Base-by-base conservation (phyloP, 2,113 vertebrate genomes). In the Bombycilla garrulus region DNA sequence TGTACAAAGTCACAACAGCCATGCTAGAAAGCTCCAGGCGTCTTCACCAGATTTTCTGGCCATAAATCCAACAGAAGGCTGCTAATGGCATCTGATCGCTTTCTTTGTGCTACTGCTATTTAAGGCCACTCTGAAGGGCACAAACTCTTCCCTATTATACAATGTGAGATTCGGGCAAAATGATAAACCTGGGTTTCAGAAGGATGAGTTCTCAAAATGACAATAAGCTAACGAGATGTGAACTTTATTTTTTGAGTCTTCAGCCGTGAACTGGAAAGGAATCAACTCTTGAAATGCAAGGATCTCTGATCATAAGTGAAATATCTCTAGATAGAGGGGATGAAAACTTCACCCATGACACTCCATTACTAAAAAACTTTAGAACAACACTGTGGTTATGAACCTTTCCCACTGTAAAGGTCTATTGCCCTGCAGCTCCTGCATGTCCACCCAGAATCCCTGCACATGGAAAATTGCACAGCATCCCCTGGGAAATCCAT, bases 11-110 rank as follows among this genome's bases (percentile, higher is more conserved):
- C 85, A 82, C 45, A 91, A 44, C 67, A 91, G 62, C 1, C 11
- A 93, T 11, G 78, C 51, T 78, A 33, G 58, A 90, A 86, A 77
- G 73, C 91, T 91, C 47, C 78, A 80, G 95, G 89, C 78, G 66
- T 33, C 78, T 51, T 36, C 67, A 77, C 35, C 64, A 88, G 84
- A 85, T 66, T 86, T 89, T 71, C 74, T 93, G 91, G 74, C 87
- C 84, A 71, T 58, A 91, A 93, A 89, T 80, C 54, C 92, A 90
- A 42, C 80, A 94, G 71, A 94, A 80, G 78, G 47, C 86, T 90
- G 93, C 72, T 96, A 88, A 92, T 29, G 60, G 91, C 58, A 95
- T 95, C 86, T 62, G 86, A 91, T 70, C 0, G 2, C 44, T 78
- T 90, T 40, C 70, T 69, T 42, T 70, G 29, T 72, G 67, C 79